Base-by-base conservation (phyloP, 2,888 invertebrate species). In the Caenorhabditis uteleia region DNA sequence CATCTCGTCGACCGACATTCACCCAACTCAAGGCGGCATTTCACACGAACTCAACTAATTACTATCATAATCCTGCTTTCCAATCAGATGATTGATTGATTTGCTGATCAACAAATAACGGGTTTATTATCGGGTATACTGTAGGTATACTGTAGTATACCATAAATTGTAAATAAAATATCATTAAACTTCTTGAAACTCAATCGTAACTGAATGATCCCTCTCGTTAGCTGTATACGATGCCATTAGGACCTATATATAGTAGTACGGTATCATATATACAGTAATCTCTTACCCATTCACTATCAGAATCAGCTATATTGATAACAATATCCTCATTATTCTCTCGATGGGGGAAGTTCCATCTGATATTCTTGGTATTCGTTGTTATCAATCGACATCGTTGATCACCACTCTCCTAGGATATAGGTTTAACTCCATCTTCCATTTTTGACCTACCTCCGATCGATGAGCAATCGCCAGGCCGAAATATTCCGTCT, bases 1-100 rank as follows among this genome's bases (percentile, higher is more conserved):
- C 68, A n/a, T 64, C 64, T 5, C 36, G 71, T 8, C 51, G 75
- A 14, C 74, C 74, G 3, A 60, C 58, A 20, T 74, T 74, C 58
- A 54, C 48, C 10, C 70, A 74, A 54, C 39, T 75, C 5, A 59
- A 71, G 44, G 64, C 67, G 34, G 58, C 61, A 6, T 71, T 74
- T 40, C 60, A 64, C 26, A 40, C 44, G 8, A 54, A 70, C 21
- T 47, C 67, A 7, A 59, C 70, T 2, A 50, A 49, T 27, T 65
- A 55, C 43, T 70, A 73, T 43, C 43, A 51, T 33, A 75, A 75
- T 48, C 64, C 60, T 16, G 75, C 70, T 2, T 75, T 75, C 16
- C 33, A 45, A 33, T 12, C 33, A 3, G 47, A 34, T 34, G 16
- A 34, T 2, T 10, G n/a, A n/a, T n/a, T n/a, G n/a, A n/a, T n/a